Evolutionary conservation across 2,797 vertebrate genomes (phyloP).

Genomic region (Myotis daubentonii): DNA sequence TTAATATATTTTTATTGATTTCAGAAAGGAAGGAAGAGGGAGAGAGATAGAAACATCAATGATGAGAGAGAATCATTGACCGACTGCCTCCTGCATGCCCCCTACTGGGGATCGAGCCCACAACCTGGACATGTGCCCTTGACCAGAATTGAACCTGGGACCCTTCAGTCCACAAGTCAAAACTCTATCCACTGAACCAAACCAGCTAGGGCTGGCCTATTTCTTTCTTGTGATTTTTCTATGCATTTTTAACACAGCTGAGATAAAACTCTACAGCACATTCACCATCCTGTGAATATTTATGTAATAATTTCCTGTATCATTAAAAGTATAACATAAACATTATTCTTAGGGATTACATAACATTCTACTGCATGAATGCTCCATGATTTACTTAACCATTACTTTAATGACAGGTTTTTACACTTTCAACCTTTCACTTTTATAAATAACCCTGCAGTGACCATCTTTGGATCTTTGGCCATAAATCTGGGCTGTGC

Average conservation of each 20-base stretch:
- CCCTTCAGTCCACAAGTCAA: too few relatives aligned
- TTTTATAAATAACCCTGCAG: slow-evolving; percentile 59
- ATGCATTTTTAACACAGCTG: slow-evolving; percentile 14
- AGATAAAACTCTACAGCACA: slow-evolving; percentile 1
- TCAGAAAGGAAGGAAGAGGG: too few relatives aligned
- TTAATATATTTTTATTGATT: too few relatives aligned
- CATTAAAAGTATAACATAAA: slow-evolving; percentile 59
- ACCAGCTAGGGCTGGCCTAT: too few relatives aligned
- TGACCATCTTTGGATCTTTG: neutral
- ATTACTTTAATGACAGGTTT: slow-evolving; percentile 33
- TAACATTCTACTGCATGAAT: slow-evolving; percentile 21
- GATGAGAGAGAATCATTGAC: too few relatives aligned
- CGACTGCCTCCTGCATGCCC: too few relatives aligned
- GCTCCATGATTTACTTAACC: slow-evolving; percentile 41
- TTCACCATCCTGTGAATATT: slow-evolving; percentile 22
- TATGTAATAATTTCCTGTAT: neutral
- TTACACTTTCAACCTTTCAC: slow-evolving; percentile 40
- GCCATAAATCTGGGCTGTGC: slow-evolving; percentile 44
- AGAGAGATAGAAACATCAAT: too few relatives aligned
- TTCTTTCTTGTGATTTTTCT: neutral
- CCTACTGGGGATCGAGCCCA: too few relatives aligned
- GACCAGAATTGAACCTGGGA: too few relatives aligned
- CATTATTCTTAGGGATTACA: slow-evolving; percentile 24
- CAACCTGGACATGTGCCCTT: too few relatives aligned
- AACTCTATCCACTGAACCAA: too few relatives aligned